Percentiles rank a stretch among this genome's conserved stretches.
Conservation (phyloP, 2,888 invertebrate genomes). For the Tineola bisselliella region DNA sequence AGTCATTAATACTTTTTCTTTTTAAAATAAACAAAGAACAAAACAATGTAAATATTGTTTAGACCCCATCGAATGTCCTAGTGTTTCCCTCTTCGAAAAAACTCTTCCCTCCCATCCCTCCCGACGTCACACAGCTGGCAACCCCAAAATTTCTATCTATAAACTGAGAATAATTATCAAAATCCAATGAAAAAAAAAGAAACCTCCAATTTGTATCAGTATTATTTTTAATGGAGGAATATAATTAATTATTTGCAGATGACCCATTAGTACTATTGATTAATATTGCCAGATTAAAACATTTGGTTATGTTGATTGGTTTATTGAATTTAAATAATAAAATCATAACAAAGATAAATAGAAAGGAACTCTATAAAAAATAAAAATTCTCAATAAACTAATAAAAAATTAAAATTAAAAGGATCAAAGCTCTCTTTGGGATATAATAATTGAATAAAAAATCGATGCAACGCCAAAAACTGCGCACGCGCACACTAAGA, state of each 20-base stretch:
- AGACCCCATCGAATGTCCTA: neutral
- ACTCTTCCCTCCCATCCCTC: neutral
- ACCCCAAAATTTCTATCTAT: neutral
- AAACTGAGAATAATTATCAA: neutral
- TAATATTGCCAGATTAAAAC: neutral
- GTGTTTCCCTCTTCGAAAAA: neutral
- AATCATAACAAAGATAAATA: no score
- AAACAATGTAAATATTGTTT: neutral
- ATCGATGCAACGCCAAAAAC: no score
- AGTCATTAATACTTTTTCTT: neutral
- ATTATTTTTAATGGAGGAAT: neutral
- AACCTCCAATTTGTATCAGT: neutral
- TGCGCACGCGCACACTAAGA: no score
- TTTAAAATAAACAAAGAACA: neutral
- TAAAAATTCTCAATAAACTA: no score
- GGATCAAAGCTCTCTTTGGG: no score
- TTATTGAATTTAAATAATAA: neutral
- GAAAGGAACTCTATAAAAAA: no score
- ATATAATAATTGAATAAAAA: no score
- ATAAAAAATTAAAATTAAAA: no score
- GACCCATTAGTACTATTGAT: neutral
- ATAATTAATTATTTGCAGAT: neutral
- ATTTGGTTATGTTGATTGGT: neutral
- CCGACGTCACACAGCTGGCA: neutral
- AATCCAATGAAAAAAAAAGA: neutral